Evolutionary conservation across 2,888 invertebrate genomes (phyloP), one percentile per base, ranked within the genome.

Genomic region (Drosophila macrospina): DNA sequence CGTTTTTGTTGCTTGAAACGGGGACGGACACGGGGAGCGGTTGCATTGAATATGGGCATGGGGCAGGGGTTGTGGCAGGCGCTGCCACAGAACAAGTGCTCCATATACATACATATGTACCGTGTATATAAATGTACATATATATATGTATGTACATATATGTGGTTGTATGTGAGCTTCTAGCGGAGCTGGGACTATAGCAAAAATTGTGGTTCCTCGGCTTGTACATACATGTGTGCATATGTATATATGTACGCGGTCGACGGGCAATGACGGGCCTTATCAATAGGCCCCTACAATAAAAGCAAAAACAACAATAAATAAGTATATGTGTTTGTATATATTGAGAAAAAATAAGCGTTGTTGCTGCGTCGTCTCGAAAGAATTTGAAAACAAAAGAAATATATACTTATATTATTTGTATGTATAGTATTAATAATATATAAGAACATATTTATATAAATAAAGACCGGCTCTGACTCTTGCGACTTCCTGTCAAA

Each of bases 381-480:
- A 70, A 86, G 69, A 88, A 83, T 88, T 79, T 69, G 37, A 84
- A 85, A 88, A 88, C 82, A 86, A 88, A 79, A 88, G 86, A 88
- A 79, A 82, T 69, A 69, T 37, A 24, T 54, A 32, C n/a, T n/a
- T 20, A 20, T 20, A 20, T 2, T 52, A 20, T 16, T 15, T 39
- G 36, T 34, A 37, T 64, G 34, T 34, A 37, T 36, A 16, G 45
- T 26, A 39, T 16, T 48, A 42, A 48, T 32, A 24, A 55, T 30
- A 44, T 10, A 34, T 13, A 13, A 28, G 2, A 28, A 28, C 42
- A 50, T 13, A 10, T 36, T 15, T 44, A 28, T 13, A 26, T 41
- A 45, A 13, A 28, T 34, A 13, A 10, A 28, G 28, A 24, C 39
- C 20, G 24, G 44, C 54, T 32, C 44, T 37, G 50, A 55, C 42